Conservation (phyloP, 2,113 vertebrate species). For the Tor tambroides region DNA sequence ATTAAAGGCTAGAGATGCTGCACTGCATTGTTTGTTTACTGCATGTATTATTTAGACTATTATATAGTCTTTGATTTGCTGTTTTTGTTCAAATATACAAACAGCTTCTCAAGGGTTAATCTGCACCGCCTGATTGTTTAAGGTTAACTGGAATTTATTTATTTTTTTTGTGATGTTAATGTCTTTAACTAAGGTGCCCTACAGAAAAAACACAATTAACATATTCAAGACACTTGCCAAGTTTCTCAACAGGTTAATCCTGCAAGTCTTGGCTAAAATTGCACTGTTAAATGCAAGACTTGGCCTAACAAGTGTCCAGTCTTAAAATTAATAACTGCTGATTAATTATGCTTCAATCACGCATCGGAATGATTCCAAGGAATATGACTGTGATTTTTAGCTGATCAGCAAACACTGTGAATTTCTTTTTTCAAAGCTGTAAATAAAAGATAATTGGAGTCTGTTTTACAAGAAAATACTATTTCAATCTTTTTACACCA, state of each 20-base stretch:
- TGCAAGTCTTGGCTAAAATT: background rate
- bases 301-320: background rate
- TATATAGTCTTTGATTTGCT: background rate
- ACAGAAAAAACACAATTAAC: background rate
- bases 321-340: background rate
- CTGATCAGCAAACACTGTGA: background rate
- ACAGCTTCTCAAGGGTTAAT: background rate
- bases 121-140: background rate
- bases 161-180: background rate
- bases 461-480: too few relatives aligned
- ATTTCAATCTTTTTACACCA: too few relatives aligned
- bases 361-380: background rate
- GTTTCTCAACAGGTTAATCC: background rate
- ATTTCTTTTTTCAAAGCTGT: too few relatives aligned
- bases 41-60: too few relatives aligned
- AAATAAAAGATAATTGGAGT: too few relatives aligned
- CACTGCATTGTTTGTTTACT: too few relatives aligned
- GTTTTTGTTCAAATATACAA: background rate
- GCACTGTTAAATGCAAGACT: conserved; percentile 10
- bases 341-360: background rate
- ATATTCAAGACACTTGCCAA: background rate
- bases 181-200: background rate
- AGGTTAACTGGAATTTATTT: background rate
- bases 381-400: background rate
- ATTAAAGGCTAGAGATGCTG: background rate